phyloP scores from a whole-genome alignment of 2,888 invertebrate genomes.

The Esperia sulphurella region DNA sequence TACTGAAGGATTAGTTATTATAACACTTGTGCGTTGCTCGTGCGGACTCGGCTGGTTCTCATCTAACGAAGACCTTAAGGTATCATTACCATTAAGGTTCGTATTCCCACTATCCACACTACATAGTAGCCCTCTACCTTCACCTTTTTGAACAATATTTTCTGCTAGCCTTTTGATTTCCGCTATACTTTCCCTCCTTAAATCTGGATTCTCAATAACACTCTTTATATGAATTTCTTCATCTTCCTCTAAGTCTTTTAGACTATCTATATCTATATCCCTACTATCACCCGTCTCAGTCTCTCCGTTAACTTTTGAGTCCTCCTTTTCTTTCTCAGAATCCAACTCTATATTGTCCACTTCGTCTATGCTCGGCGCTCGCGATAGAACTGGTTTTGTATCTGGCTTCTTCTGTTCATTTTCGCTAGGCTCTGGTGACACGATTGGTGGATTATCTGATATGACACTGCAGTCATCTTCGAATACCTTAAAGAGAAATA shows the following conservation, averaged over 20 bases:
- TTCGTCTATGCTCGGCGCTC: constrained; percentile 73
- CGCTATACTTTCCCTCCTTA: constrained; percentile 69
- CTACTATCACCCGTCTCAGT: constrained; percentile 77
- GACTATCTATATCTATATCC: constrained; percentile 67
- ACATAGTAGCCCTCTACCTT: constrained; percentile 62
- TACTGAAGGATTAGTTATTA: constrained; percentile 85
- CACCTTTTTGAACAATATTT: constrained; percentile 72
- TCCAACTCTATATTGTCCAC: constrained; percentile 69
- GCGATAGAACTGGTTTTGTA: constrained; percentile 55
- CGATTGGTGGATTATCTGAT: constrained; percentile 75
- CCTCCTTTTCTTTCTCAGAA: constrained; percentile 51
- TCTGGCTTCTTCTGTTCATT: constrained; percentile 58
- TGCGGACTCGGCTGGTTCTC: constrained; percentile 47
- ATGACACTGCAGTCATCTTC: constrained; percentile 79
- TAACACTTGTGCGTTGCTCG: constrained; percentile 81
- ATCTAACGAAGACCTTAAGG: constrained; percentile 48
- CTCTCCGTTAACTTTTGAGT: constrained; percentile 69
- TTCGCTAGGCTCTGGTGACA: constrained; percentile 73
- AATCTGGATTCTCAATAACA: constrained; percentile 68
- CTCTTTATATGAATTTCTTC: constrained; percentile 58
- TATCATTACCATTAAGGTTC: constrained; percentile 56
- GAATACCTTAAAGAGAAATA: constrained; percentile 56
- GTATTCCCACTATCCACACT: constrained; percentile 68
- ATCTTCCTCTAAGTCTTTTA: constrained; percentile 68
- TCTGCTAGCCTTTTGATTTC: constrained; percentile 71